Evolutionary conservation across 2,888 invertebrate species (phyloP), one percentile per base, ranked within the genome.

Genomic region (Mythimna lalbum): DNA sequence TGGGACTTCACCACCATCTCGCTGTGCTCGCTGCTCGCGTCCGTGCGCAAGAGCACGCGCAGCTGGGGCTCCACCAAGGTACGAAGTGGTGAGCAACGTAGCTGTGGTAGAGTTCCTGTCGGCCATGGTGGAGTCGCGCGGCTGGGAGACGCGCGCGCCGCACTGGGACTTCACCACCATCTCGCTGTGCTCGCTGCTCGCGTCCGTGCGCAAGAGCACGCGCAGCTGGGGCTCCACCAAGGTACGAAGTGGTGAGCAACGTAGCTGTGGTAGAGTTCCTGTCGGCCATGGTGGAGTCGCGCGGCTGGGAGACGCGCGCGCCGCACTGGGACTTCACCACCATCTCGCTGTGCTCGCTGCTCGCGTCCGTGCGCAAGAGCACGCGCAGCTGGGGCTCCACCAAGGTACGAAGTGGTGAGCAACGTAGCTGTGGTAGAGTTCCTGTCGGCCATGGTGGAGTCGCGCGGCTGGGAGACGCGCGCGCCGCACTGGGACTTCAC

Each of bases 1-100:
- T 98, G 98, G 98, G 98, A 98, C 94, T 97, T 97, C 88, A 94
- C 97, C 81, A 96, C 97, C 80, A 97, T 98, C 89, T 96, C 97
- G 66, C 92, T 98, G 43, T 97, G 97, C 73, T 97, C 97, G 21
- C 97, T 98, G 97, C 94, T 97, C 55, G 89, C 96, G 89, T 96
- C 96, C 81, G 82, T 97, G 83, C 87, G 91, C 89, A 92, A 93
- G 90, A 91, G 92, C 4, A 83, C 83, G 73, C 36, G 78, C 23
- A 76, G 91, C 73, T 96, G 95, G 89, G 89, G 90, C 56, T 93
- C 95, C 80, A 91, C 96, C 61, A 97, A 97, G 95, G 97, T 97
- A 78, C 68, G 82, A 83, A 2, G 87, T 90, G 63, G 78, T 89
- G 50, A 75, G 89, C 84, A 90, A 90, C 85, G 89, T 88, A 33